Base-by-base conservation (phyloP, 2,113 vertebrate genomes). In the Myiopsitta monachus region DNA sequence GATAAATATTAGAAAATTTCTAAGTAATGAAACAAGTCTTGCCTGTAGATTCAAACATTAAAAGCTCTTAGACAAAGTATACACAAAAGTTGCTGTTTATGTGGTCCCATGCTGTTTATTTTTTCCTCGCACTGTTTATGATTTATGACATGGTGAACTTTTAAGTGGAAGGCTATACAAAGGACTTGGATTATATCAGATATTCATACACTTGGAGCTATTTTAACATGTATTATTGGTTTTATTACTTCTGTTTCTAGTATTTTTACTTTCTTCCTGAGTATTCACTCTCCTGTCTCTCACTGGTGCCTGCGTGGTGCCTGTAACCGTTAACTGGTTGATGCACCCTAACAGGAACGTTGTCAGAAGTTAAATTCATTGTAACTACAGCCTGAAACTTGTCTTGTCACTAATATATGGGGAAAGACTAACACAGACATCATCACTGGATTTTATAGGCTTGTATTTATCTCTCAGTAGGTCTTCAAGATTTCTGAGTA, bases 401-500 rank as follows among this genome's bases (percentile, higher is more conserved):
- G 24, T 80, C 81, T 92, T 93, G 52, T 90, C 67, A 51, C 70
- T 93, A 7, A 90, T 19, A 27, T 39, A 23, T 33, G 41, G 47
- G 15, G 39, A 75, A 95, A 80, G 76, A 95, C 61, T 90, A 92
- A 96, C 73, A 36, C 49, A 92, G 83, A 49, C 2, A 1, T 92
- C 74, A 83, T 94, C 76, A 61, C 52, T 72, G 88, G 69, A 96
- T 97, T 96, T 96, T 95, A 92, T 82, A 69, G 77, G 55, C 75
- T 90, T 44, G 5, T 81, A 64, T 85, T 93, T 81, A 77, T 93
- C 79, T 84, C 18, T 61, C 31, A 80, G 38, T 39, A 39, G 41
- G 85, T 38, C 87, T 92, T 97, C 57, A 94, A 75, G 83, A 96
- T 91, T 88, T 90, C 57, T 94, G 52, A 69, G 59, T 72, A 52